Base-by-base conservation (phyloP, 64 coral and sea anemone species). In the Astreopora myriophthalma region DNA sequence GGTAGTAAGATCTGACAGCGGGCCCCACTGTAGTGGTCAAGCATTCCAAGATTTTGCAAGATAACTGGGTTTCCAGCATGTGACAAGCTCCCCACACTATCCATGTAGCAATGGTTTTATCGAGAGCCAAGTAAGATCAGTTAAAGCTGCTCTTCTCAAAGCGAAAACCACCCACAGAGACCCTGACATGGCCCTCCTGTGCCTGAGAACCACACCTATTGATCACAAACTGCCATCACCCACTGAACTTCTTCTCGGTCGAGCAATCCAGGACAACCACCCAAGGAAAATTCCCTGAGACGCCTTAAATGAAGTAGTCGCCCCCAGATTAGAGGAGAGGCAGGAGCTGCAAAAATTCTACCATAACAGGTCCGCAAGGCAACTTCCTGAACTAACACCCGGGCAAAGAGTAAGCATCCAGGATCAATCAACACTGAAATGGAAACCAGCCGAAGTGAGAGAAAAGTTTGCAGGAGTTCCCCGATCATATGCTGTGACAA, bases 161-260 rank as follows among this genome's bases (percentile, higher is more conserved):
- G 72, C 73, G 8, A 80, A 19, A 84, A 38, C 61, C 40, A 85
- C 79, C 19, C 16, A 60, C 36, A 14, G 57, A 74, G 92, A 89
- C 65, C 92, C 87, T 35, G 16, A 62, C 68, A 85, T 92, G 64
- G 65, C 25, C 38, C 40, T 87, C 27, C 81, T 92, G 48, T 75
- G 83, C 30, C 63, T 93, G 35, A 69, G 71, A 22, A 57, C 60
- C 4, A 93, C 74, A 5, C 92, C 84, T 24, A 35, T 89, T 34
- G 79, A 94, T 27, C 74, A 79, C 19, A 94, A 90, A 36, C 48
- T 94, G 6, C 86, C 67, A 40, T 82, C 94, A 74, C 88, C 94
- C 42, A 38, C 89, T 39, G 90, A 96, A 65, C 58, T 89, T n/a
- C 57, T 92, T n/a, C 28, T 96, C 0, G 84, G 94, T 40, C 72